Conservation (phyloP, 2,113 vertebrate species). For the Galemys pyrenaicus region DNA sequence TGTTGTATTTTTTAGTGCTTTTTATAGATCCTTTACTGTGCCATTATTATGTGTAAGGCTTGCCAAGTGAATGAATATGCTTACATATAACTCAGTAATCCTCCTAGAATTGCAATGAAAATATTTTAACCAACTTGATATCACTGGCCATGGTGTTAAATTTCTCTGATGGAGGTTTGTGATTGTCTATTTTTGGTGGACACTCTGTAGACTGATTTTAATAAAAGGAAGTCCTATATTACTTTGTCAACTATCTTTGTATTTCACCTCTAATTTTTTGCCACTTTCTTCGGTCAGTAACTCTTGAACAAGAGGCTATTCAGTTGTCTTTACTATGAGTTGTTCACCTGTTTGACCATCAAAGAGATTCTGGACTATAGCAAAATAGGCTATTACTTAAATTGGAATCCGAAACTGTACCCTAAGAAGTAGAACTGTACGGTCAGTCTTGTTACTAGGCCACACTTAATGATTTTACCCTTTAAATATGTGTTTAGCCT, state of each 20-base stretch:
- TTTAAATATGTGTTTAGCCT: neutral
- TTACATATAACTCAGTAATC: neutral
- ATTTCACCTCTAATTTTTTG: neutral
- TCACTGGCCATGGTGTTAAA: neutral
- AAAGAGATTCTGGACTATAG: neutral
- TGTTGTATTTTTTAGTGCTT: neutral
- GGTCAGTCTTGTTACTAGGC: neutral
- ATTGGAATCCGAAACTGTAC: neutral
- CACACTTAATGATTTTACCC: neutral
- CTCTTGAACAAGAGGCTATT: neutral
- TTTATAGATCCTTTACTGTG: neutral
- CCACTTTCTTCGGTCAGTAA: neutral
- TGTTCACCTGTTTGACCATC: neutral
- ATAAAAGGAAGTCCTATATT: slow-evolving; percentile 20
- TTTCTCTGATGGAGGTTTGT: neutral
- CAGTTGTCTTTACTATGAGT: neutral
- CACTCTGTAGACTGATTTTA: neutral
- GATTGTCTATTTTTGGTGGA: neutral
- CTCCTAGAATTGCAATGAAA: neutral
- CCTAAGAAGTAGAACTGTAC: neutral
- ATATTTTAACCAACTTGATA: neutral
- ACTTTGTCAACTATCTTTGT: neutral
- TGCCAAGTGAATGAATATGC: slow-evolving; percentile 10
- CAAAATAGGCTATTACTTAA: neutral
- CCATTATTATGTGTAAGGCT: neutral